A percentile compares a stretch with the other conserved stretches of the same genome.
phyloP scores from a whole-genome alignment of 2,888 invertebrate genomes.

The Serrognathus titanus region DNA sequence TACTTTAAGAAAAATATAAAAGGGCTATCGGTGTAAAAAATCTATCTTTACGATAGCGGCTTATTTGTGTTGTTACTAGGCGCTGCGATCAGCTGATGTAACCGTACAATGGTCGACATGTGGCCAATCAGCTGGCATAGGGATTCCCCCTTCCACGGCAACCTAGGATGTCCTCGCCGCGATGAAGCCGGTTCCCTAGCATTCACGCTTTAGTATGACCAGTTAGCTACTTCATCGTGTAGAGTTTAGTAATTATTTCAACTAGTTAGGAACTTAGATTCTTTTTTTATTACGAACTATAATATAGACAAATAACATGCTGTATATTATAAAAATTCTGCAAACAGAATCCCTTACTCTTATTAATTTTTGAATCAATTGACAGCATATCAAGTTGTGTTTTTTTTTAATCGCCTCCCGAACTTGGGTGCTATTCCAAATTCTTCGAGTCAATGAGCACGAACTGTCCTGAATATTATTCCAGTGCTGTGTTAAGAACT shows the following conservation, averaged over 20 bases:
- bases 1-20: neutral
- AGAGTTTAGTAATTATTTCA: slow-evolving; percentile 21
- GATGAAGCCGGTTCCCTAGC: slow-evolving; percentile 27
- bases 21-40: neutral
- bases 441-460: slow-evolving; percentile 21
- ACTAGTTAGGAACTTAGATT: slow-evolving; percentile 1
- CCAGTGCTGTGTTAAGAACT: slow-evolving; percentile 1
- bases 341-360: no score
- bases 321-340: no score
- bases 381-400: neutral
- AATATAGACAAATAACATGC: no score
- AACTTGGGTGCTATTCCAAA: neutral
- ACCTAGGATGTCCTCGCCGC: slow-evolving; percentile 21
- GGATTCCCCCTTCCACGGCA: slow-evolving; percentile 20
- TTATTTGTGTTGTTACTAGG: slow-evolving; percentile 30
- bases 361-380: neutral
- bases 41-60: neutral
- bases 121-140: slow-evolving; percentile 33
- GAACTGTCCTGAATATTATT: slow-evolving; percentile 7
- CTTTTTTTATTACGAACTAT: neutral
- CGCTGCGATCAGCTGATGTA: slow-evolving; percentile 36
- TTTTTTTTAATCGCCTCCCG: neutral
- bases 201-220: slow-evolving; percentile 17
- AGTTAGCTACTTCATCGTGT: slow-evolving; percentile 22
- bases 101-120: slow-evolving; percentile 32